phyloP scores from a whole-genome alignment of 2,888 invertebrate genomes.

The Euzetes globulus region DNA sequence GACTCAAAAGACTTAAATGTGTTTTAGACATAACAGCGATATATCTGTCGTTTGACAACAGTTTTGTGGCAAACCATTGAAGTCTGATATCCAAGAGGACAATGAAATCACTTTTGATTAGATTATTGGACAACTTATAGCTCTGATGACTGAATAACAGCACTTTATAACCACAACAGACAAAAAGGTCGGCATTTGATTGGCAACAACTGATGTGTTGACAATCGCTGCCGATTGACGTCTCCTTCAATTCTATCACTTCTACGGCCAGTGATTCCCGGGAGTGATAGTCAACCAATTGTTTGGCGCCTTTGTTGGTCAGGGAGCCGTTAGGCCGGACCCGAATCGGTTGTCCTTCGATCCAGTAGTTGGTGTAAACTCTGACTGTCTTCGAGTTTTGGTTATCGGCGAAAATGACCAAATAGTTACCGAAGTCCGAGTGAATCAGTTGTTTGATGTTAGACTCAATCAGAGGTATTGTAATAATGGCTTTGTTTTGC shows the following conservation, averaged over 20 bases:
- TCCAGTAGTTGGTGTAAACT: slow-evolving; percentile 16
- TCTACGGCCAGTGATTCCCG: neutral
- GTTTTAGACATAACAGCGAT: slow-evolving; percentile 14
- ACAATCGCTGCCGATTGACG: neutral
- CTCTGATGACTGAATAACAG: slow-evolving; percentile 3
- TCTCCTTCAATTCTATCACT: slow-evolving; percentile 1
- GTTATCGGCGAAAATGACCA: neutral
- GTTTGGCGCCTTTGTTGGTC: neutral
- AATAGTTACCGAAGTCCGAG: slow-evolving; percentile 6
- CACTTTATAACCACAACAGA: slow-evolving; percentile 5
- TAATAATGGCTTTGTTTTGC: neutral
- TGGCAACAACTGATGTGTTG: slow-evolving; percentile 2
- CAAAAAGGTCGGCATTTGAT: neutral
- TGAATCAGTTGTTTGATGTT: slow-evolving; percentile 9
- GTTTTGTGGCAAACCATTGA: slow-evolving; percentile 5
- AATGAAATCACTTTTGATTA: slow-evolving; percentile 18
- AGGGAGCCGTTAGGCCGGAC: neutral
- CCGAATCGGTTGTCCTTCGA: neutral
- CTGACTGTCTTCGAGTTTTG: neutral
- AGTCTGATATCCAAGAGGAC: neutral
- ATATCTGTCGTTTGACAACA: neutral
- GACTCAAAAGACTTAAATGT: slow-evolving; percentile 12
- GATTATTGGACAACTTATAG: neutral
- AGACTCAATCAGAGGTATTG: neutral
- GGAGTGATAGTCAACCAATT: neutral